A percentile compares a stretch with the other conserved stretches of the same genome.
phyloP scores from a whole-genome alignment of 2,797 vertebrate species.

The Melanotaenia boesemani region DNA sequence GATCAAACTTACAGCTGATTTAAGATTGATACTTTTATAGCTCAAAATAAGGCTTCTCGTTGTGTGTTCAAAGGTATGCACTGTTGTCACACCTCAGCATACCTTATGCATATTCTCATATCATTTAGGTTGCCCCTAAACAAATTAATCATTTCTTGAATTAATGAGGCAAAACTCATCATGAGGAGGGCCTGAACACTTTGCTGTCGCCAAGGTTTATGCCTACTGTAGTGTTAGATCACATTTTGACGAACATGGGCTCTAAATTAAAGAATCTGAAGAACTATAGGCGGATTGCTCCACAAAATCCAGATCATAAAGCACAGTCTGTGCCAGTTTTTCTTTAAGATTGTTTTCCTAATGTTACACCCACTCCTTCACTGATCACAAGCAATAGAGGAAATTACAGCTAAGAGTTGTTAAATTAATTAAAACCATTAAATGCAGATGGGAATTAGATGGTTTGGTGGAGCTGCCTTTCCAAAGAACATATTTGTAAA shows the following conservation, averaged over 20 bases:
- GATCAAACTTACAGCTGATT: constrained; percentile 9
- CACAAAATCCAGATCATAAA: constrained; percentile 15
- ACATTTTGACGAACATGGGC: constrained; percentile 4
- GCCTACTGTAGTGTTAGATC: neutral
- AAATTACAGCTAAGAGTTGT: constrained; percentile 32
- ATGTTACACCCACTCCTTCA: constrained; percentile 1
- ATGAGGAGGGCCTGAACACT: neutral
- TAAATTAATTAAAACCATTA: constrained; percentile 40
- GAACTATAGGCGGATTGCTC: neutral
- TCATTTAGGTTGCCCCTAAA: neutral
- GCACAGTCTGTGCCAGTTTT: constrained; percentile 23
- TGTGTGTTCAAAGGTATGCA: neutral
- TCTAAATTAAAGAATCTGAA: constrained; percentile 13
- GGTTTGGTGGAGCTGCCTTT: constrained; percentile 13
- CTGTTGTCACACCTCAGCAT: neutral
- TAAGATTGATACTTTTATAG: neutral
- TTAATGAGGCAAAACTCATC: constrained; percentile 23
- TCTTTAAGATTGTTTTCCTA: neutral
- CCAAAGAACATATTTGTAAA: constrained; percentile 31
- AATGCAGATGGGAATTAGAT: constrained; percentile 28
- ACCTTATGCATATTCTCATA: neutral
- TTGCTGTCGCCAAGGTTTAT: constrained; percentile 24
- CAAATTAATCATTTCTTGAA: constrained; percentile 38
- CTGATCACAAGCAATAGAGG: constrained; percentile 24
- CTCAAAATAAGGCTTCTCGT: constrained; percentile 1